Base-by-base conservation (phyloP, 2,888 invertebrate genomes). In the Stenoptilia bipunctidactyla region DNA sequence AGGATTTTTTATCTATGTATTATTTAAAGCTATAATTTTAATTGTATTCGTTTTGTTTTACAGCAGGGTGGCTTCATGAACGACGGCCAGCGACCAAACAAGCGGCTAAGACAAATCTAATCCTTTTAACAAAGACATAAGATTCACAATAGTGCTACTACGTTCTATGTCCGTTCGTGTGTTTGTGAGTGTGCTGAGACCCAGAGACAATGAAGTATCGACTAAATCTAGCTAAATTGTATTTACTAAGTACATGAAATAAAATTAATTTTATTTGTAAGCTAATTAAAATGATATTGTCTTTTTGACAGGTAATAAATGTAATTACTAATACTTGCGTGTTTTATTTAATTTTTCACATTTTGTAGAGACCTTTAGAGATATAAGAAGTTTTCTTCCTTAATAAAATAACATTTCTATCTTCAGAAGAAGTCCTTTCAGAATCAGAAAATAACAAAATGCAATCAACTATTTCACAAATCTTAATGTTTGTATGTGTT, bases 221-320 rank as follows among this genome's bases (percentile, higher is more conserved):
- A 34, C 63, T 66, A 71, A 77, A 80, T 75, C 66, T 80, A 82
- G 79, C 64, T 70, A 83, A 30, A 80, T 83, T 83, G 67, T 83
- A 83, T 82, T 82, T 80, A 82, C 82, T 80, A 80, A 83, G 83
- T 79, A 77, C 80, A 79, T 65, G 63, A 55, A 67, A 79, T 65
- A 63, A 55, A 67, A 62, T 66, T 60, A 60, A 66, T 65, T 74
- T 63, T 30, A 74, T 70, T 20, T 73, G 61, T 80, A 77, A 83
- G 76, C 66, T 73, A 69, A 34, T 34, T n/a, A 9, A 34, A 14
- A 12, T 34, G 14, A 12, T 20, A 20, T 61, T 65, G 63, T 74
- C 76, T 77, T 77, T 20, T 80, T 82, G 82, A 80, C 83, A 74
- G 61, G 64, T 76, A 79, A 80, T 82, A 77, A 79, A 82, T 70